These are phyloP conservation scores for Poeciliopsis gracilis DNA, from an alignment of 2,797 vertebrate species.

Conservation along the genomic window DNA sequence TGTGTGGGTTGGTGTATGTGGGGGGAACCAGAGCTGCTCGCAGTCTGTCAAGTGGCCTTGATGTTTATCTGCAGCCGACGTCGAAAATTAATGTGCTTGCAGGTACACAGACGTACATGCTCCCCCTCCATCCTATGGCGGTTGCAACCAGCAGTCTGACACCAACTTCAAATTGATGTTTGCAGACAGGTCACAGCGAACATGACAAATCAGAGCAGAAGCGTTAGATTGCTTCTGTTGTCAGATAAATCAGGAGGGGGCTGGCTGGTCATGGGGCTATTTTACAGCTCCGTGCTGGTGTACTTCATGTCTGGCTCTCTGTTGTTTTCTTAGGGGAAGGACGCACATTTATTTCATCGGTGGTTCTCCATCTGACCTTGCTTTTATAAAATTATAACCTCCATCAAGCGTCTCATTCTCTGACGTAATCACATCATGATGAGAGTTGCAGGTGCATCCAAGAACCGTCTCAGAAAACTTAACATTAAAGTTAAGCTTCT, in stretches of 20 bases:
- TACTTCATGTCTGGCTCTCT: conserved; percentile 59
- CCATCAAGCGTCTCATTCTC: conserved; percentile 51
- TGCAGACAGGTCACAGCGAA: conserved; percentile 66
- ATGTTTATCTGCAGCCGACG: conserved; percentile 64
- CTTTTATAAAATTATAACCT: conserved; percentile 69
- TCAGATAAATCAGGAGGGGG: conserved; percentile 73
- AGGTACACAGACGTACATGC: conserved; percentile 31
- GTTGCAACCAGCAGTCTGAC: conserved; percentile 67
- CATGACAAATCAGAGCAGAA: conserved; percentile 74
- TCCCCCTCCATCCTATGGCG: conserved; percentile 50
- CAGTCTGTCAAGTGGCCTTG: conserved; percentile 58
- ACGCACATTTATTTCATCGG: conserved; percentile 74
- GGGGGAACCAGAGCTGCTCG: conserved; percentile 29
- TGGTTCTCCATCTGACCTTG: conserved; percentile 67
- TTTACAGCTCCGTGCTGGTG: conserved; percentile 33
- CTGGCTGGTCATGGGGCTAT: conserved; percentile 37
- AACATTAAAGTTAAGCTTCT: not conserved
- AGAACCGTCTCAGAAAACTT: conserved; percentile 37
- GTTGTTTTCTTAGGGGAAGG: conserved; percentile 61
- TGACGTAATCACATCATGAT: conserved; percentile 45
- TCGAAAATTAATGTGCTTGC: conserved; percentile 49
- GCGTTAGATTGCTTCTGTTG: conserved; percentile 69
- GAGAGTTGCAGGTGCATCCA: conserved; percentile 39
- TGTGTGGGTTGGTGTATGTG: conserved; percentile 13
- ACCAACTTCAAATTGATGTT: conserved; percentile 62